Evolutionary conservation across 2,113 vertebrate genomes (phyloP).

Genomic region (Leptosomus discolor): DNA sequence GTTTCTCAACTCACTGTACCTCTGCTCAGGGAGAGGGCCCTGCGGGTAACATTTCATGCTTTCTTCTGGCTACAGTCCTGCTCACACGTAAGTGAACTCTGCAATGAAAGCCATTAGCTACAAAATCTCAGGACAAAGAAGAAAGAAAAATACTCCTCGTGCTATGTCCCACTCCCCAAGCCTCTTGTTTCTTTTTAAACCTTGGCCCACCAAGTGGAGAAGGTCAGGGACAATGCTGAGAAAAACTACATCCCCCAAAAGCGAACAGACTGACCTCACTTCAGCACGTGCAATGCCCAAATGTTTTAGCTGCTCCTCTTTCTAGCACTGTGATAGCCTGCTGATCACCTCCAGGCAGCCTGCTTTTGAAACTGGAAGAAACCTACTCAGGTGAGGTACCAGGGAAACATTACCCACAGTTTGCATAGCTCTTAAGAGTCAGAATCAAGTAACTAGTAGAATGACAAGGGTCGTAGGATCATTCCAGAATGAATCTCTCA

Average conservation of each 20-base stretch:
- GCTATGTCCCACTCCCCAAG: neutral
- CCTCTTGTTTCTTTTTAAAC: neutral
- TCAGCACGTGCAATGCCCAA: neutral
- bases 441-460: neutral
- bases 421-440: neutral
- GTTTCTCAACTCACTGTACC: neutral
- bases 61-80: neutral
- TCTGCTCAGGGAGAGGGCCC: neutral
- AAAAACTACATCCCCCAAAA: neutral
- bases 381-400: neutral
- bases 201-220: neutral
- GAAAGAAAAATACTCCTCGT: neutral
- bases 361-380: neutral
- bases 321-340: neutral
- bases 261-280: neutral
- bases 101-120: neutral
- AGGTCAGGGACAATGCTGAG: accelerated
- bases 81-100: neutral
- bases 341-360: neutral
- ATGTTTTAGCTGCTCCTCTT: neutral
- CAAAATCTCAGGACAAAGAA: neutral
- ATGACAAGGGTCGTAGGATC: neutral
- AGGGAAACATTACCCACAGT: neutral
- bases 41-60: neutral
- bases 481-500: neutral